Evolutionary conservation across 2,113 vertebrate genomes (phyloP).

Genomic region (Turnix velox): DNA sequence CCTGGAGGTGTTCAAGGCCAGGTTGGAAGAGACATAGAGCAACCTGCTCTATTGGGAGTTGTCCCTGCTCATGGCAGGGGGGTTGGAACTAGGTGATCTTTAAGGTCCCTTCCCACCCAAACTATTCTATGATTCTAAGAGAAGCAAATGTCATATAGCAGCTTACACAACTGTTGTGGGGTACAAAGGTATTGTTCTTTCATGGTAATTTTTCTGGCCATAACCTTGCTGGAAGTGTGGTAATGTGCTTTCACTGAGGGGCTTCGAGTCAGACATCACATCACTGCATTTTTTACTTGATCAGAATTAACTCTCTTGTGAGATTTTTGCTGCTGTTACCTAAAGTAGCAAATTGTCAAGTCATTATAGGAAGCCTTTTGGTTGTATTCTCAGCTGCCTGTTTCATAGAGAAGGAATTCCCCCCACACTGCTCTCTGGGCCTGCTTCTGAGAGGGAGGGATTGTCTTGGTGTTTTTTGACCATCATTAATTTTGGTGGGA

Average conservation of each 20-base stretch:
- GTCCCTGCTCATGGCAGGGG: no score
- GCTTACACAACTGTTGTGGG: not conserved
- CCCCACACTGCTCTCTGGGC: not conserved
- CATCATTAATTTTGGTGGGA: not conserved
- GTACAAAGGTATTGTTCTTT: not conserved
- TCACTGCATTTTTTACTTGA: not conserved
- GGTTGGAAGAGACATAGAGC: no score
- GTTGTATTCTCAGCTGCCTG: not conserved
- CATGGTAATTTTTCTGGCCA: not conserved
- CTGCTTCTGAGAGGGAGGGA: not conserved
- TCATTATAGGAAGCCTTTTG: not conserved
- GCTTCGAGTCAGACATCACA: not conserved
- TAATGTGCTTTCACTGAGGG: not conserved
- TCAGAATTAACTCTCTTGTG: not conserved
- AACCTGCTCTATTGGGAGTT: no score
- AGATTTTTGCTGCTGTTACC: not conserved
- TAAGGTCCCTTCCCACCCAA: no score
- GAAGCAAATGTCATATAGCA: not conserved
- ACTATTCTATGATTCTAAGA: no score
- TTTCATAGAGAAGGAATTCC: not conserved
- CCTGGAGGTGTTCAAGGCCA: no score
- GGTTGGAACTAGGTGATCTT: no score
- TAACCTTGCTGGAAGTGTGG: not conserved
- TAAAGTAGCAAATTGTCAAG: not conserved
- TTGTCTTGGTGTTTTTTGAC: not conserved